Evolutionary conservation across 1,140 invertebrate genomes (phyloP).

Genomic region (Drosophila grimshawi): DNA sequence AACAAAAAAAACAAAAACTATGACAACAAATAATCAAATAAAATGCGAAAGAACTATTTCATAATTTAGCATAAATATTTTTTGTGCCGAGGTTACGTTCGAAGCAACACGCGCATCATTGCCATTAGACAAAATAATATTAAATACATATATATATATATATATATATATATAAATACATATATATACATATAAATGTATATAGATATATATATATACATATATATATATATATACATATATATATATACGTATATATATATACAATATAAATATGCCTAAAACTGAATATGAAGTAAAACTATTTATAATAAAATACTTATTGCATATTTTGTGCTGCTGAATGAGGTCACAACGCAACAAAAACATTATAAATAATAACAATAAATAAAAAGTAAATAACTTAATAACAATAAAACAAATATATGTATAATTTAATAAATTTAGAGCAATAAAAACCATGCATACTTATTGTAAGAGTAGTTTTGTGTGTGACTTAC

Average conservation of each 20-base stretch:
- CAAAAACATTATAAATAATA: slow-evolving; percentile 43
- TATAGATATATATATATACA: slow-evolving; percentile 29
- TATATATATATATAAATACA: slow-evolving; percentile 31
- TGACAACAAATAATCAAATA: slow-evolving; percentile 40
- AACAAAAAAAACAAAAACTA: slow-evolving; percentile 18
- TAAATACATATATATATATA: slow-evolving; percentile 53
- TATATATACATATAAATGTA: slow-evolving; percentile 39
- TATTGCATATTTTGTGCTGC: slow-evolving; percentile 81
- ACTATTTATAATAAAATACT: slow-evolving; percentile 52
- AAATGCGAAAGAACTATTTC: slow-evolving; percentile 61
- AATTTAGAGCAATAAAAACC: slow-evolving; percentile 68
- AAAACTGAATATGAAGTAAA: slow-evolving; percentile 39
- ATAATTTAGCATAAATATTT: slow-evolving; percentile 79
- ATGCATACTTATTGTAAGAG: slow-evolving; percentile 23
- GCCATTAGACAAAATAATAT: slow-evolving; percentile 79
- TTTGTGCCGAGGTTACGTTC: slow-evolving; percentile 78
- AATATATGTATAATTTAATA: slow-evolving; percentile 54
- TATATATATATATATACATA: slow-evolving; percentile 32
- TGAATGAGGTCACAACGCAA: slow-evolving; percentile 81
- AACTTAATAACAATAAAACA: slow-evolving; percentile 42
- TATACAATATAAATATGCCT: slow-evolving; percentile 39
- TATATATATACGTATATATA: slow-evolving; percentile 17
- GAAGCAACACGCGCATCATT: slow-evolving; percentile 81
- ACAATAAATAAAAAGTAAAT: slow-evolving; percentile 15
- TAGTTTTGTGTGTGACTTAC: slow-evolving; percentile 22